Evolutionary conservation across 2,797 vertebrate genomes (phyloP).

Genomic region (Euphonia xanthogaster): DNA sequence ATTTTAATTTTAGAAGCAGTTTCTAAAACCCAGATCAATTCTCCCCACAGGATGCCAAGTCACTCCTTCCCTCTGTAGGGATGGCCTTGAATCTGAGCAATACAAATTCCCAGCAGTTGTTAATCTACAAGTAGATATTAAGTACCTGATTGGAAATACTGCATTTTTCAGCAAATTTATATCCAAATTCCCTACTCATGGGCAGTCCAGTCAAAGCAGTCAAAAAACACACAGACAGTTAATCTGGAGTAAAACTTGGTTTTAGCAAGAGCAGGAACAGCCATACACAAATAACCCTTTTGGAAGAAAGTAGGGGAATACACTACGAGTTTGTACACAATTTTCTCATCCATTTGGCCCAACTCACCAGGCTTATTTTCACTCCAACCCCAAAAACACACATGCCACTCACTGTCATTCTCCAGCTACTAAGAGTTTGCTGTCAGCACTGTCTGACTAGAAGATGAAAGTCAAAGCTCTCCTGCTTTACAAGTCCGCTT

Average conservation of each 20-base stretch:
- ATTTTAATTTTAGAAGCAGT: neutral
- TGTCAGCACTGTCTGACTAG: neutral
- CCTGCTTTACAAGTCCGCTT: neutral
- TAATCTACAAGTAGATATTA: neutral
- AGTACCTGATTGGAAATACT: neutral
- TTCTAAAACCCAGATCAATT: neutral
- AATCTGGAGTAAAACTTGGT: neutral
- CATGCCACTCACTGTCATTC: neutral
- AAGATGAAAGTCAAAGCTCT: neutral
- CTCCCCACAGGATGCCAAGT: accelerated
- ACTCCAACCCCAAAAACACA: neutral
- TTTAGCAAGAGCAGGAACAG: neutral
- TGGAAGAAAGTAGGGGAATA: neutral
- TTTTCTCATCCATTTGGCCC: neutral
- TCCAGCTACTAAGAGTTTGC: neutral
- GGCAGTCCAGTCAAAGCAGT: neutral
- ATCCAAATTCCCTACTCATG: neutral
- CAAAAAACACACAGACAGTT: neutral
- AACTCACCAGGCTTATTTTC: neutral
- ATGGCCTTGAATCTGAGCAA: neutral
- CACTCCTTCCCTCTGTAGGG: neutral
- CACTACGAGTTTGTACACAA: accelerated
- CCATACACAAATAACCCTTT: neutral
- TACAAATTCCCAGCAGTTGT: neutral
- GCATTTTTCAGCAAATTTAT: neutral